Conservation (phyloP, 2,888 invertebrate genomes). For the Erebia palarica region DNA sequence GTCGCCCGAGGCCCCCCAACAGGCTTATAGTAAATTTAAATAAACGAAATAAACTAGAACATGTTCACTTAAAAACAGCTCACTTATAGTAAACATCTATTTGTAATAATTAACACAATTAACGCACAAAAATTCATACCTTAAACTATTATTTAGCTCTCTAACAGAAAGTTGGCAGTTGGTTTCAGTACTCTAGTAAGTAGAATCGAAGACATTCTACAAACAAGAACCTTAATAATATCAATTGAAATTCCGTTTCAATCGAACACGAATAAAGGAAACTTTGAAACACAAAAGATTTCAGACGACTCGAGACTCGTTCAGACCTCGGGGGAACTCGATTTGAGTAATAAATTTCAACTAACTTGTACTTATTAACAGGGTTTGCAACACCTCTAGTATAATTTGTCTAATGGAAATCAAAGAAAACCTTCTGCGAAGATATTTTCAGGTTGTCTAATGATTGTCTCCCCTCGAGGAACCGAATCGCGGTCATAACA, state of each 20-base stretch:
- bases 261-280: constrained; percentile 47
- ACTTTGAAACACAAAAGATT: constrained; percentile 33
- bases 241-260: constrained; percentile 68
- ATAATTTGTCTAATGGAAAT: constrained; percentile 24
- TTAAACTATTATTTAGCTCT: constrained; percentile 57
- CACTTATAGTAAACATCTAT: constrained; percentile 71
- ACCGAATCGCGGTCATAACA: constrained; percentile 41
- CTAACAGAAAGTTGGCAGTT: constrained; percentile 79
- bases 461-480: background rate
- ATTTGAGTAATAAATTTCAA: constrained; percentile 29
- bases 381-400: constrained; percentile 8
- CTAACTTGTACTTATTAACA: constrained; percentile 45
- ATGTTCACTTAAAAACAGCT: constrained; percentile 68
- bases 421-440: constrained; percentile 9
- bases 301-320: constrained; percentile 28
- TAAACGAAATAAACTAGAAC: constrained; percentile 77
- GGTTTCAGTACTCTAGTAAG: constrained; percentile 68
- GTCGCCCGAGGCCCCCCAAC: constrained; percentile 64
- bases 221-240: constrained; percentile 67
- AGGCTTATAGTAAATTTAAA: constrained; percentile 71
- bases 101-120: constrained; percentile 71
- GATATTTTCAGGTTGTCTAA: constrained; percentile 8
- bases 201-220: constrained; percentile 53
- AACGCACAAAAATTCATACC: constrained; percentile 70
- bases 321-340: constrained; percentile 11